phyloP scores from a whole-genome alignment of 2,888 invertebrate species.

The Pammene fasciana region DNA sequence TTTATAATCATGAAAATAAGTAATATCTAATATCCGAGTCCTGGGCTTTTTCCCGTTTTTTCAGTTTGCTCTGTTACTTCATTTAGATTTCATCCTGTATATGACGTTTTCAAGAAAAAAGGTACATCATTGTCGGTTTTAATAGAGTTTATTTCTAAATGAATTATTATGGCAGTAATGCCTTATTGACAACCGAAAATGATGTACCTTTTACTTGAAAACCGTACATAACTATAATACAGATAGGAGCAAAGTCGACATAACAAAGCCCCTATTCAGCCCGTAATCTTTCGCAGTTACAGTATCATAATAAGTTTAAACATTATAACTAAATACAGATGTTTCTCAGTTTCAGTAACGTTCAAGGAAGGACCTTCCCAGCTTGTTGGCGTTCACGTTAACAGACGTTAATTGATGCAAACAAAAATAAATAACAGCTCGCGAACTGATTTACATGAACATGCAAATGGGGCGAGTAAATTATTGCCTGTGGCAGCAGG shows the following conservation, averaged over 20 bases:
- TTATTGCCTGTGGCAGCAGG: conserved; percentile 24
- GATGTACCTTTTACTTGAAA: too few species aligned
- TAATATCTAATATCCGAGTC: too few species aligned
- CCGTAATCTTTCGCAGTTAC: not conserved
- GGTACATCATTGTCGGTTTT: too few species aligned
- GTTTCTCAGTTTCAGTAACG: not conserved
- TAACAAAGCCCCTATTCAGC: not conserved
- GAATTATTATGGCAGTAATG: too few species aligned
- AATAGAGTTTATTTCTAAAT: too few species aligned
- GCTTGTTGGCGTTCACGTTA: conserved; percentile 31
- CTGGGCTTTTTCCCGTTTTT: too few species aligned
- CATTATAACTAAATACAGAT: not conserved
- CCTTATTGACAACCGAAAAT: too few species aligned
- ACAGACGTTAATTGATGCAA: conserved; percentile 36
- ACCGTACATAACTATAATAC: not conserved
- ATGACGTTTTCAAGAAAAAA: too few species aligned
- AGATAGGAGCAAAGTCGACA: not conserved
- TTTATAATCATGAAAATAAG: too few species aligned
- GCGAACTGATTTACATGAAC: conserved; percentile 39
- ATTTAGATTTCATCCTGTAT: not conserved
- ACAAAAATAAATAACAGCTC: conserved; percentile 39
- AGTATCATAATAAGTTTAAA: not conserved
- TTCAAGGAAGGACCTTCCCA: conserved; percentile 31
- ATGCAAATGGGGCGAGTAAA: conserved; percentile 36
- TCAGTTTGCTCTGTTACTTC: too few species aligned